Evolutionary conservation across 2,113 vertebrate genomes (phyloP), one percentile per base, ranked within the genome.

Genomic region (Mesoclemmys tuberculata): DNA sequence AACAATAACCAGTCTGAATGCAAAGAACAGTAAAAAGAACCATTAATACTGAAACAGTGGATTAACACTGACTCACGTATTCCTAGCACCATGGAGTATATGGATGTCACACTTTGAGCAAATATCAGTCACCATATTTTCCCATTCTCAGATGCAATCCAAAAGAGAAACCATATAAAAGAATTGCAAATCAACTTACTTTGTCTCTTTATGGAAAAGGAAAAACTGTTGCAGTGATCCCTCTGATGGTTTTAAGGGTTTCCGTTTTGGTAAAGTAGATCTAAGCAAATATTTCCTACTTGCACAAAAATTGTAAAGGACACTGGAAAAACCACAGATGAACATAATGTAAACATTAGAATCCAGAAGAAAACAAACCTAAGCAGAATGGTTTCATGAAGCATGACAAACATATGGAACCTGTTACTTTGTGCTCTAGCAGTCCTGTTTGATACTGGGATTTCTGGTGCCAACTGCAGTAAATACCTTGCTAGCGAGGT

Each of bases 381-480:
- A 94, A 88, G 38, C 4, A 88, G 92, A 91, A 88, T 82, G 93
- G 79, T 94, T 96, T 93, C 24, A 55, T 68, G 92, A 97, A 96
- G 12, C 16, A 85, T 80, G 71, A 82, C 82, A 93, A 93, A 95
- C 22, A 79, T 88, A 48, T 71, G 89, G 64, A 97, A 95, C 12
- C 82, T 29, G 6, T 61, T 35, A 11, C 31, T 49, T 64, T 14
- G 49, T 4, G 71, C 6, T 80, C 9, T 29, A 48, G 18, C 35
- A 71, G 5, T 8, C 12, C 1, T 49, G 4, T 80, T 35, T 86
- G 38, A 77, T 1, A 4, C 2, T 6, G 84, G 88, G 51, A 77
- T 24, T 79, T 51, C 4, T 80, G 51, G 6, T 41, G 27, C 2
- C 9, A 54, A 80, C 26, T 80, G 44, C 46, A 79, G 2, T 38